These are phyloP conservation scores for Pogonomyrmex californicus DNA, from an alignment of 1,140 invertebrate species.

Conservation along the genomic window DNA sequence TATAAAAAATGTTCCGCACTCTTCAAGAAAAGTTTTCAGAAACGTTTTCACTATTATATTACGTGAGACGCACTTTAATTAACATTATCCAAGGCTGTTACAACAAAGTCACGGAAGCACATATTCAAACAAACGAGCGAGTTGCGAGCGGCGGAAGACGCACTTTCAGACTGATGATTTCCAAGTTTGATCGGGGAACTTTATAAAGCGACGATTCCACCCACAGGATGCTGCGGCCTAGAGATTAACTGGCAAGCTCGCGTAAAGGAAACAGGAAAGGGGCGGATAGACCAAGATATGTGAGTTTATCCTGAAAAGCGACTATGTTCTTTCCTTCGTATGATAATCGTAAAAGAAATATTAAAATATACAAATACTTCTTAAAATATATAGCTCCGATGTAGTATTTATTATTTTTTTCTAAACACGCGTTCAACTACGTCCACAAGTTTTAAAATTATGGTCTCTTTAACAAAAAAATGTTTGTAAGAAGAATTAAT, in stretches of 20 bases:
- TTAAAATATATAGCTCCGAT: background rate
- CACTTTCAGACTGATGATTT: slow-evolving; percentile 61
- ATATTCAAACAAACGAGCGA: background rate
- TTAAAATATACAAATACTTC: background rate
- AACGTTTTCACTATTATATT: background rate
- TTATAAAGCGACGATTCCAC: slow-evolving; percentile 76
- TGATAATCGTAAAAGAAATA: background rate
- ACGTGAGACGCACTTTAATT: background rate
- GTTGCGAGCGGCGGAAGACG: background rate
- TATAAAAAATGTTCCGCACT: background rate
- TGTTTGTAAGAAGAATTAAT: background rate
- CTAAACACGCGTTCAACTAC: background rate
- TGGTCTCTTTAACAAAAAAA: background rate
- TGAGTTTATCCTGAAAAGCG: slow-evolving; percentile 58
- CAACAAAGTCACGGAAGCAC: background rate
- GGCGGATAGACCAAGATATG: slow-evolving; percentile 81
- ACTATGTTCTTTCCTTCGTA: background rate
- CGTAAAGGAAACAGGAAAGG: slow-evolving; percentile 82
- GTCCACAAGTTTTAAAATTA: background rate
- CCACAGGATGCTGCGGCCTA: slow-evolving; percentile 80
- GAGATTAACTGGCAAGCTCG: slow-evolving; percentile 75
- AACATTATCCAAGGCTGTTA: slow-evolving; percentile 1
- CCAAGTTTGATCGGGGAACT: slow-evolving; percentile 65
- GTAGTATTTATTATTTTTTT: background rate
- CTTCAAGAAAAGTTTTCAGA: background rate